Conservation (phyloP, 2,113 vertebrate genomes). For the Otocyon megalotis region DNA sequence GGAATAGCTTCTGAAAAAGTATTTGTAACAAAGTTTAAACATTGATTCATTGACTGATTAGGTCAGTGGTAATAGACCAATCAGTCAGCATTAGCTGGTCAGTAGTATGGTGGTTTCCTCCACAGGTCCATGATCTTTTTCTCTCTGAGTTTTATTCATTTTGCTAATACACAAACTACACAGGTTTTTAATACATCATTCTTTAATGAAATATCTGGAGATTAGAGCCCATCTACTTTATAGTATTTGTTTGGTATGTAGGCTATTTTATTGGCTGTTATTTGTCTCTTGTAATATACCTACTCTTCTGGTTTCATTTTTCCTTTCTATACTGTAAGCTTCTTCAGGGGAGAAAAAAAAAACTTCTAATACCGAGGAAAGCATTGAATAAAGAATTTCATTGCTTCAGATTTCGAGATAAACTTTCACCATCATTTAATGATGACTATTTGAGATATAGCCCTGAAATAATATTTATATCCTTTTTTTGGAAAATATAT, state of each 20-base stretch:
- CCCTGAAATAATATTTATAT: not conserved
- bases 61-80: not conserved
- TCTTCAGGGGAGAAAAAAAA: not conserved
- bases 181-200: not conserved
- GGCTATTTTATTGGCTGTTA: not conserved
- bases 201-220: not conserved
- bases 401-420: slow-evolving; percentile 26
- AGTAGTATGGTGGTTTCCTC: not conserved
- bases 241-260: not conserved
- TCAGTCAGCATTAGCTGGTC: not conserved
- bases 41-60: not conserved
- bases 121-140: not conserved
- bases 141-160: not conserved
- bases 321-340: not conserved
- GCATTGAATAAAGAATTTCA: not conserved
- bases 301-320: not conserved
- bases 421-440: not conserved
- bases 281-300: not conserved
- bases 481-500: not conserved
- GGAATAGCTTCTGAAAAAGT: not conserved
- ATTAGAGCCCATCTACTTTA: not conserved
- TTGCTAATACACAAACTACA: not conserved
- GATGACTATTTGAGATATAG: not conserved
- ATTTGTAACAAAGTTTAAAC: not conserved
- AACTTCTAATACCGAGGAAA: not conserved